Conservation (phyloP, 30 jellyfish, hydroid and myxozoan species). For the Aurelia aurita region DNA sequence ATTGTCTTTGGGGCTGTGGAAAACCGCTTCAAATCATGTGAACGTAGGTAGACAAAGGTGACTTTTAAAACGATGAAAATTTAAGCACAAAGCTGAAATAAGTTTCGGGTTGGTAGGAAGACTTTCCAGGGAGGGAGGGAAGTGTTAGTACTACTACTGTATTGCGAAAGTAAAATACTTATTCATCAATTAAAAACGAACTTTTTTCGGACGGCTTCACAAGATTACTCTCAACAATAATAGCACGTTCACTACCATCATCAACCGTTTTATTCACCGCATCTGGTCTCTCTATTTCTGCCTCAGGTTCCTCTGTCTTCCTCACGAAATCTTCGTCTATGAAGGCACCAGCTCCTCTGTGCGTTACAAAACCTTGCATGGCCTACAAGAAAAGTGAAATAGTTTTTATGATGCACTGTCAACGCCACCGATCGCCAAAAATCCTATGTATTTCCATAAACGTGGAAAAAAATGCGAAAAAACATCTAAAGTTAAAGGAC, state of each 20-base stretch:
- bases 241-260: slow-evolving; percentile 82
- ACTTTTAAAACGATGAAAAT: too few relatives aligned
- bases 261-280: slow-evolving; percentile 74
- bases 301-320: slow-evolving; percentile 1
- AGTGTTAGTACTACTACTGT: too few relatives aligned
- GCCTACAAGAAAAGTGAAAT: slow-evolving; percentile 2
- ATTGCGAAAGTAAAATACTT: not conserved
- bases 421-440: too few relatives aligned
- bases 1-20: too few relatives aligned
- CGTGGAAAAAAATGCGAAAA: too few relatives aligned
- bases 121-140: too few relatives aligned
- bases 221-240: slow-evolving; percentile 81
- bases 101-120: too few relatives aligned
- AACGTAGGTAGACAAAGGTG: too few relatives aligned
- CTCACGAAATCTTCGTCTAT: slow-evolving; percentile 83
- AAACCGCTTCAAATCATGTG: too few relatives aligned
- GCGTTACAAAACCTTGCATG: slow-evolving; percentile 72
- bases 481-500: too few relatives aligned
- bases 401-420: not conserved
- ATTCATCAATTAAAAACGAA: slow-evolving; percentile 59
- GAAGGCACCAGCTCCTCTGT: slow-evolving; percentile 96
- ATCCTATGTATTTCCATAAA: too few relatives aligned
- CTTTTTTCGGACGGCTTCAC: slow-evolving; percentile 87
- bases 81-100: too few relatives aligned
- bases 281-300: slow-evolving; percentile 21